Evolutionary conservation across 2,797 vertebrate species (phyloP).

Genomic region (Falco cherrug): DNA sequence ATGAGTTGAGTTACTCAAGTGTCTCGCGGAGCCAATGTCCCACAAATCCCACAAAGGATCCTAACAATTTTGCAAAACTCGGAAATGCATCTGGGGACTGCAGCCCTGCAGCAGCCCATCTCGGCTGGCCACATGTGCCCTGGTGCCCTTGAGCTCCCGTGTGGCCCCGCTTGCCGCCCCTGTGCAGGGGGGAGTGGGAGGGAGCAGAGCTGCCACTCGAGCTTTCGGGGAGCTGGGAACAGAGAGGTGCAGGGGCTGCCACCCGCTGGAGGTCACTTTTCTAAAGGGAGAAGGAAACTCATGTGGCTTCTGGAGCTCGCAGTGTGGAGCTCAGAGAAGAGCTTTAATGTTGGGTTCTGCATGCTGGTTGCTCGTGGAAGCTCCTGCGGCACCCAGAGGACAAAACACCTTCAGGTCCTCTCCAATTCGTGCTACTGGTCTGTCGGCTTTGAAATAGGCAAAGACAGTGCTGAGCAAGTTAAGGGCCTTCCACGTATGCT

Average conservation of each 20-base stretch:
- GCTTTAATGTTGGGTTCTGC: neutral
- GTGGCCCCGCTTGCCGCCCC: neutral
- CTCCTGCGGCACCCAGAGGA: neutral
- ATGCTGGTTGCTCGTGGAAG: too few species aligned
- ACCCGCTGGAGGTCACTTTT: neutral
- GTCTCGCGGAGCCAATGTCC: neutral
- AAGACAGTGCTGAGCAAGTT: neutral
- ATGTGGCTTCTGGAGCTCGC: too few species aligned
- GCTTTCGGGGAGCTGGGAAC: neutral
- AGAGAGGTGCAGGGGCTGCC: fast-evolving
- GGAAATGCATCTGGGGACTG: neutral
- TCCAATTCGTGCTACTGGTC: neutral
- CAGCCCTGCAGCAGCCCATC: fast-evolving
- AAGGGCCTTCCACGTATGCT: too few species aligned
- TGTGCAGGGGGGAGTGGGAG: fast-evolving
- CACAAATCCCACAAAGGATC: neutral
- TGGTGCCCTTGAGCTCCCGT: fast-evolving
- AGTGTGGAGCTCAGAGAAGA: neutral
- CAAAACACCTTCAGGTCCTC: neutral
- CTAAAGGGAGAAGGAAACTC: too few species aligned
- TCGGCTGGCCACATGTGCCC: fast-evolving
- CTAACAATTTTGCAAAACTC: neutral
- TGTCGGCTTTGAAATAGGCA: fast-evolving
- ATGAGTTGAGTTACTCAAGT: neutral
- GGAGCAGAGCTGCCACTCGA: neutral